phyloP scores from a whole-genome alignment of 1,140 invertebrate genomes.

The Drosophila asahinai region DNA sequence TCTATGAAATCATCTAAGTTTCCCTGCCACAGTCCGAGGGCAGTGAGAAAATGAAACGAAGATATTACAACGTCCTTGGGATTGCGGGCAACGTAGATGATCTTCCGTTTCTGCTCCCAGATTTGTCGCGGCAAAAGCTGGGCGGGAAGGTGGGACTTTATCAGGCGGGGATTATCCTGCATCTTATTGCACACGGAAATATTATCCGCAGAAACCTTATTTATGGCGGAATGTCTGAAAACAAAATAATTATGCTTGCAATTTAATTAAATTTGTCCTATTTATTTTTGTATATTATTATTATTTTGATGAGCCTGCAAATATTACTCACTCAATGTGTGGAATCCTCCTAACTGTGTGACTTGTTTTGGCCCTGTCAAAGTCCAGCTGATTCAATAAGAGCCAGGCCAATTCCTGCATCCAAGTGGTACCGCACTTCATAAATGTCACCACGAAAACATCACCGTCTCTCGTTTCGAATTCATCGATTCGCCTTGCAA shows the following conservation, averaged over 20 bases:
- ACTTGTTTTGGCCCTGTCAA: constrained; percentile 81
- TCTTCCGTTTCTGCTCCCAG: constrained; percentile 20
- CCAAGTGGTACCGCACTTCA: constrained; percentile 87
- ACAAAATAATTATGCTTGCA: not conserved
- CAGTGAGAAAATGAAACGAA: constrained; percentile 11
- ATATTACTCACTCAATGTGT: constrained; percentile 82
- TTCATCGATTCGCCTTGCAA: constrained; percentile 15
- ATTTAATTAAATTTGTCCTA: not conserved
- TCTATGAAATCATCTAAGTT: constrained; percentile 18
- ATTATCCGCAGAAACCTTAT: not conserved
- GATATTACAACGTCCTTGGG: constrained; percentile 42
- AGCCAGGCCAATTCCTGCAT: constrained; percentile 89
- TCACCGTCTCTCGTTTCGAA: constrained; percentile 84
- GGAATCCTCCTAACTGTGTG: constrained; percentile 87
- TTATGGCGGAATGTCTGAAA: not conserved
- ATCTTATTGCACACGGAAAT: constrained; percentile 6
- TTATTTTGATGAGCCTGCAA: too few relatives aligned
- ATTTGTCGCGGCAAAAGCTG: constrained; percentile 27
- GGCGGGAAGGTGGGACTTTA: constrained; percentile 35
- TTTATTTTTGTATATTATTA: too few relatives aligned
- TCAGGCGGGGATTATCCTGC: constrained; percentile 21
- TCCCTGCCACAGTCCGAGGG: not conserved
- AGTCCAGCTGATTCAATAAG: constrained; percentile 87
- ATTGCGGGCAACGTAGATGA: constrained; percentile 42
- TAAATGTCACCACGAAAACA: constrained; percentile 86